phyloP scores from a whole-genome alignment of 2,797 vertebrate genomes.

The Sebastes alutus region DNA sequence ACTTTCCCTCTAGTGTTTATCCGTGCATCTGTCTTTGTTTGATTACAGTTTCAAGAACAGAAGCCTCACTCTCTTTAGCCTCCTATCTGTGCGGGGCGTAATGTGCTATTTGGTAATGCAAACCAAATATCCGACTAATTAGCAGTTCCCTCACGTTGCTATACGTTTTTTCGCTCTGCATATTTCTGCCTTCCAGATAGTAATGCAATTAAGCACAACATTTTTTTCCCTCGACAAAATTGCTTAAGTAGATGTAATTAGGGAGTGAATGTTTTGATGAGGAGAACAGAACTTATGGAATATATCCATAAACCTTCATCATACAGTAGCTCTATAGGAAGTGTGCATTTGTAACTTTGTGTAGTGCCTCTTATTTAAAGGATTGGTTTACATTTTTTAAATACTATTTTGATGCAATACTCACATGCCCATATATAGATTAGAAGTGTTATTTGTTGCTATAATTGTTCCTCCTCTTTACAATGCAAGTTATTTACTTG shows the following conservation, averaged over 20 bases:
- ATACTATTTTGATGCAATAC: not conserved
- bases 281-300: conserved; percentile 72
- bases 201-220: conserved; percentile 86
- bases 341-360: conserved; percentile 16
- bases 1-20: conserved; percentile 69
- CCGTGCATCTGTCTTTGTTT: conserved; percentile 74
- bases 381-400: not conserved
- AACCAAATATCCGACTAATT: conserved; percentile 83
- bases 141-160: conserved; percentile 82
- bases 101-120: conserved; percentile 76
- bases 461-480: not conserved
- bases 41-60: conserved; percentile 71
- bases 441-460: not conserved
- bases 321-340: conserved; percentile 44
- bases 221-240: conserved; percentile 72
- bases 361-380: conserved; percentile 15
- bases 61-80: conserved; percentile 63
- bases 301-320: conserved; percentile 63
- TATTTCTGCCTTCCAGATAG: conserved; percentile 86
- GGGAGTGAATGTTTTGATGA: conserved; percentile 77
- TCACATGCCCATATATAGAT: not conserved
- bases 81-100: conserved; percentile 65
- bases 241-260: conserved; percentile 84
- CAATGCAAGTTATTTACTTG: not conserved
- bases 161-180: conserved; percentile 81